phyloP scores from a whole-genome alignment of 2,888 invertebrate genomes.

The Lasiommata megera region DNA sequence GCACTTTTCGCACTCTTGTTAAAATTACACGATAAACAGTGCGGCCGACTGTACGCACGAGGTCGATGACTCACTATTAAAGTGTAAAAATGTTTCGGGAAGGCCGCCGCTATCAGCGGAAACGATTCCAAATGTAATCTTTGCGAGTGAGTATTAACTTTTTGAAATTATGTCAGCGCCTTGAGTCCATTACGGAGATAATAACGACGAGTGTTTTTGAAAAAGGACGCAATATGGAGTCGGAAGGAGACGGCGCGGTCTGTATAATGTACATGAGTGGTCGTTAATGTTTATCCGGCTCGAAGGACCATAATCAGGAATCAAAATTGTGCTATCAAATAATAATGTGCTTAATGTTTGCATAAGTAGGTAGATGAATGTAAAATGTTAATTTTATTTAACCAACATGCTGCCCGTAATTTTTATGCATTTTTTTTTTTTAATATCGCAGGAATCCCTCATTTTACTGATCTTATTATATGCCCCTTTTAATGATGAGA shows the following conservation, averaged over 20 bases:
- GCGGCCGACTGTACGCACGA: constrained; percentile 8
- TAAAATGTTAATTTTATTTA: no score
- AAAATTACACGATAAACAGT: background rate
- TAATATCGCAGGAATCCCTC: no score
- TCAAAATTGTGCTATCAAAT: no score
- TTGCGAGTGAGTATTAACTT: constrained; percentile 5
- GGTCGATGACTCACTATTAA: constrained; percentile 23
- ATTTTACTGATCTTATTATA: no score
- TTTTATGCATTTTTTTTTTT: no score
- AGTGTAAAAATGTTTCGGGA: constrained; percentile 3
- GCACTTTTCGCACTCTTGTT: no score
- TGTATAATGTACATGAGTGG: background rate
- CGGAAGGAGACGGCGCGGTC: background rate
- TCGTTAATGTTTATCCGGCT: no score
- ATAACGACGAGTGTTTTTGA: constrained; percentile 2
- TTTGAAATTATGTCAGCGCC: constrained; percentile 12
- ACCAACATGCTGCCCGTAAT: no score
- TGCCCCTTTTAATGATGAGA: no score
- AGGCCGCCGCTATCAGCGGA: constrained; percentile 22
- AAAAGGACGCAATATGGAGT: background rate
- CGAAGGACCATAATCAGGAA: no score
- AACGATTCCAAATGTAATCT: constrained; percentile 20
- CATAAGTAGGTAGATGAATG: no score
- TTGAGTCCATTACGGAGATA: constrained; percentile 6
- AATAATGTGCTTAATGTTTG: no score